phyloP scores from a whole-genome alignment of 2,888 invertebrate genomes.

The Apotomis turbidana region DNA sequence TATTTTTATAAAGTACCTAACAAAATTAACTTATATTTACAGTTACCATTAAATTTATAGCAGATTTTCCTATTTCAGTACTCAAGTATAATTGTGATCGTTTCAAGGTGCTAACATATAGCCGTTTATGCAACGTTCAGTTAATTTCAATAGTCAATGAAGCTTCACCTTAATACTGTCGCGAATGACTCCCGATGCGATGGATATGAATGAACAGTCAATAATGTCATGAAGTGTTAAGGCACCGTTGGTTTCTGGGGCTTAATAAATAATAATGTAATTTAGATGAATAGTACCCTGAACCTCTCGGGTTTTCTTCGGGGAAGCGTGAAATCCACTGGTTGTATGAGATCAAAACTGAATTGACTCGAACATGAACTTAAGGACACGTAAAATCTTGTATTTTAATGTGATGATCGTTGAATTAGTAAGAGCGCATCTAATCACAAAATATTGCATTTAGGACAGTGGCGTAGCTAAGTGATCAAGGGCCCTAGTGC shows the following conservation, averaged over 20 bases:
- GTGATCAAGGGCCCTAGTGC: too few relatives aligned
- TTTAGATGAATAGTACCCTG: constrained; percentile 50
- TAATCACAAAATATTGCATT: constrained; percentile 38
- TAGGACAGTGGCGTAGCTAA: neutral
- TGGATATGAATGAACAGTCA: constrained; percentile 44
- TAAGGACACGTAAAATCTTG: constrained; percentile 34
- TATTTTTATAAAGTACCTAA: constrained; percentile 78
- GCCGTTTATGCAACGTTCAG: constrained; percentile 12
- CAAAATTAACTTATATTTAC: constrained; percentile 84
- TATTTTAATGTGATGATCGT: constrained; percentile 32
- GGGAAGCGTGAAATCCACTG: constrained; percentile 70
- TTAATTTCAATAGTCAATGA: constrained; percentile 36
- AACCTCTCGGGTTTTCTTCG: constrained; percentile 45
- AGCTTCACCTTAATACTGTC: constrained; percentile 37
- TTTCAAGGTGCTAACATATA: constrained; percentile 33
- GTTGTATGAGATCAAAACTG: constrained; percentile 82
- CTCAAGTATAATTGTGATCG: constrained; percentile 59
- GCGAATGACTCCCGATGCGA: constrained; percentile 27
- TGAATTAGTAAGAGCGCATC: constrained; percentile 12
- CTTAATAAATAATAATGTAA: constrained; percentile 50
- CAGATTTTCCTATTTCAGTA: constrained; percentile 80
- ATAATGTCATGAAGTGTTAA: constrained; percentile 56
- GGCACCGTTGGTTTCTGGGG: constrained; percentile 76
- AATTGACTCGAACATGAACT: constrained; percentile 43
- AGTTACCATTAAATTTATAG: constrained; percentile 80